phyloP scores from a whole-genome alignment of 2,113 vertebrate species.

The Dicaeum eximium region DNA sequence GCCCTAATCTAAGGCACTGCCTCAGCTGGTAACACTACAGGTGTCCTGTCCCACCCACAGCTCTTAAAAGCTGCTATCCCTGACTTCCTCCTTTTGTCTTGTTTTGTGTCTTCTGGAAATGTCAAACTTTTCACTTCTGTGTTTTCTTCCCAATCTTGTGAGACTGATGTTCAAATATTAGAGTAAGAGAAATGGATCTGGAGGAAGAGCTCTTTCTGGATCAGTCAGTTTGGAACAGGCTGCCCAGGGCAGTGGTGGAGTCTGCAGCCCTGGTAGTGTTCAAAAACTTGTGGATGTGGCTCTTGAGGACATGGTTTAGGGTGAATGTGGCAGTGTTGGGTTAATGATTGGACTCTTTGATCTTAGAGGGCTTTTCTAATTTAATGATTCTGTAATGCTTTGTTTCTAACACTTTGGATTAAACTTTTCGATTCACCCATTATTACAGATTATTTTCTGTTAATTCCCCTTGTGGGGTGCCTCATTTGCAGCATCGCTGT shows the following conservation, averaged over 20 bases:
- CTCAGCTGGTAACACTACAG: neutral
- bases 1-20: neutral
- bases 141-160: neutral
- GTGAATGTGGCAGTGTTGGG: neutral
- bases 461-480: neutral
- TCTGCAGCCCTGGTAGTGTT: neutral
- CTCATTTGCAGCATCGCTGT: fast-evolving
- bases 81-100: neutral
- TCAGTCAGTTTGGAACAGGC: neutral
- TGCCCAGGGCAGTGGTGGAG: neutral
- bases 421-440: neutral
- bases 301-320: neutral
- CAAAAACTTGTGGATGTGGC: neutral
- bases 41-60: neutral
- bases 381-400: neutral
- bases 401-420: neutral
- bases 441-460: neutral
- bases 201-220: neutral
- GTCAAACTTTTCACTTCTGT: neutral
- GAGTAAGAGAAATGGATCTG: neutral
- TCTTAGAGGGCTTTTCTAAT: neutral
- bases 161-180: neutral
- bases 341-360: neutral
- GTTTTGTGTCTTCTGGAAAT: neutral
- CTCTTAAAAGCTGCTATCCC: neutral